Conservation (phyloP, 2,888 invertebrate genomes). For the Marronus borbonicus region DNA sequence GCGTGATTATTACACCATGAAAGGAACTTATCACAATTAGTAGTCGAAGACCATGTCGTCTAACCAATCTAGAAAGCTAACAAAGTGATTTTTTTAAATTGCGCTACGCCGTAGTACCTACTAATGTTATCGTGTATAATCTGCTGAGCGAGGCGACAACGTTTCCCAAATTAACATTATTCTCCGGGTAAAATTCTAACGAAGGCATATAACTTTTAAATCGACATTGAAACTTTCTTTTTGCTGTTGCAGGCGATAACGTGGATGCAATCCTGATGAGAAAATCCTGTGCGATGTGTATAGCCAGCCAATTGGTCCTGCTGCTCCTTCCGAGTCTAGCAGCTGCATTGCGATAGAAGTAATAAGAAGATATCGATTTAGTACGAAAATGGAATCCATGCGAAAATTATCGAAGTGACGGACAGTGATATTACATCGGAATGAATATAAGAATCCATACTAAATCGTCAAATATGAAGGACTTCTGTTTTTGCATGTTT, state of each 20-base stretch:
- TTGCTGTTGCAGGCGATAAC: slow-evolving; percentile 82
- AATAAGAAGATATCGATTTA: slow-evolving; percentile 46
- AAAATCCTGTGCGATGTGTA: slow-evolving; percentile 72
- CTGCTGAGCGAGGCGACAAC: slow-evolving; percentile 21
- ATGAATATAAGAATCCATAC: background rate
- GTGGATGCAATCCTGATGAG: slow-evolving; percentile 91
- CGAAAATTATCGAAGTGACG: slow-evolving; percentile 38
- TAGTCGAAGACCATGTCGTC: background rate
- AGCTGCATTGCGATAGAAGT: slow-evolving; percentile 67
- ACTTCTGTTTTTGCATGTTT: slow-evolving; percentile 34
- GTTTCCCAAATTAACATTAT: slow-evolving; percentile 33
- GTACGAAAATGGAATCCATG: slow-evolving; percentile 49
- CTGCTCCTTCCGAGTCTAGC: slow-evolving; percentile 65
- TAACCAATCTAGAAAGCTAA: background rate
- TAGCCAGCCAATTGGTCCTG: slow-evolving; percentile 66
- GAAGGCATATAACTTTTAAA: slow-evolving; percentile 32
- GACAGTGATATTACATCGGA: slow-evolving; percentile 37
- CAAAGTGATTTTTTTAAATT: background rate
- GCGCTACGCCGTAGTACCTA: background rate
- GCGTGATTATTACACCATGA: too few relatives aligned
- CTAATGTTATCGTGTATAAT: slow-evolving; percentile 27
- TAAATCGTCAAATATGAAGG: background rate
- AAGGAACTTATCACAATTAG: background rate
- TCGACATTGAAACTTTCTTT: slow-evolving; percentile 27
- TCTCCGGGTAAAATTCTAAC: slow-evolving; percentile 27